A percentile compares a stretch with the other conserved stretches of the same genome.
phyloP scores from a whole-genome alignment of 1,140 invertebrate species.

The Helicoverpa zea region DNA sequence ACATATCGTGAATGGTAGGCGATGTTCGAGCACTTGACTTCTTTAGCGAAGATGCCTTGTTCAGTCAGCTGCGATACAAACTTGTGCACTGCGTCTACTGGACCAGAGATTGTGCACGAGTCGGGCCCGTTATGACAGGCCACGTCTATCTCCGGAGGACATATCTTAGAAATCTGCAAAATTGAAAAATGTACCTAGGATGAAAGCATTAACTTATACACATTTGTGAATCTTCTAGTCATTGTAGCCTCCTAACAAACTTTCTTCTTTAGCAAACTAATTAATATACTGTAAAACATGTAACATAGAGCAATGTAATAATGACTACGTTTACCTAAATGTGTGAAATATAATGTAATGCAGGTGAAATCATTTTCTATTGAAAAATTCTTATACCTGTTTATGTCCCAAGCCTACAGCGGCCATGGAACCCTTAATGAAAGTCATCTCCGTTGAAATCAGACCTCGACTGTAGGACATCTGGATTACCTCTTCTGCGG shows the following conservation, averaged over 20 bases:
- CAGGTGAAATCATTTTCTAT: no score
- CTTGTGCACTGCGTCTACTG: constrained; percentile 87
- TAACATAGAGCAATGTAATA: no score
- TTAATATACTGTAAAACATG: no score
- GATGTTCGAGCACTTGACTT: constrained; percentile 90
- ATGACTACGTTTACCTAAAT: no score
- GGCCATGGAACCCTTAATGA: constrained; percentile 19
- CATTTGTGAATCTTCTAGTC: no score
- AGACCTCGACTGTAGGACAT: constrained; percentile 23
- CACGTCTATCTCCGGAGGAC: constrained; percentile 88
- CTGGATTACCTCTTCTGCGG: constrained; percentile 27
- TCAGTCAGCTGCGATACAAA: constrained; percentile 89
- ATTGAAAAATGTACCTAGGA: no score
- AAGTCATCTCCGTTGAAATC: not conserved
- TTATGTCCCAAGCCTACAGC: constrained; percentile 26
- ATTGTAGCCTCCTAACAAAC: no score
- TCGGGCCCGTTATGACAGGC: constrained; percentile 92
- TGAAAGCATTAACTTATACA: no score
- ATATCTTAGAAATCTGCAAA: constrained; percentile 60
- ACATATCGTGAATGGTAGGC: constrained; percentile 92
- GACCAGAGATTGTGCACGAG: constrained; percentile 92
- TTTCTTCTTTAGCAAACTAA: no score
- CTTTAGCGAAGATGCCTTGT: constrained; percentile 90
- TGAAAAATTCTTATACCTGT: not conserved
- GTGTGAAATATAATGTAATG: no score